These are phyloP conservation scores for Peucedramus taeniatus DNA, from an alignment of 2,113 vertebrate species.

Conservation along the genomic window DNA sequence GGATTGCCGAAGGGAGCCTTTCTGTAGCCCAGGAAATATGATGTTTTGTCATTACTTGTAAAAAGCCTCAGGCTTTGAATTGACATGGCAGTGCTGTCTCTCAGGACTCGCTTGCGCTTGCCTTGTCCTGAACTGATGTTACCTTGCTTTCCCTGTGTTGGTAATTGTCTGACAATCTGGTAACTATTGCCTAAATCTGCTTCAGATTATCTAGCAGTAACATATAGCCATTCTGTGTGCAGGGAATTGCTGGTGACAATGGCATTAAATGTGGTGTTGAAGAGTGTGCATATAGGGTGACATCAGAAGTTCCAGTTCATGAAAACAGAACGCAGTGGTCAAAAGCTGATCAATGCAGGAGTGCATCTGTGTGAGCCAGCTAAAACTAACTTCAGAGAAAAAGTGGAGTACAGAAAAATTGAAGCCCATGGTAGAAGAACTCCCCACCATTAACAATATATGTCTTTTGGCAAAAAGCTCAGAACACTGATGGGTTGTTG, in stretches of 20 bases:
- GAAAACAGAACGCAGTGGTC: background rate
- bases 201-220: background rate
- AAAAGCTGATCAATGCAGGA: background rate
- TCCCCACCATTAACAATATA: fast-evolving
- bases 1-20: background rate
- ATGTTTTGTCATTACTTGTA: background rate
- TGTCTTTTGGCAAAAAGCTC: background rate
- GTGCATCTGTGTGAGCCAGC: background rate
- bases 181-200: background rate
- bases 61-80: background rate
- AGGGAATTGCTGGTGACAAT: background rate
- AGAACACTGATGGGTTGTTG: background rate
- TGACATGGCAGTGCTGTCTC: background rate
- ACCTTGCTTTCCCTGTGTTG: background rate
- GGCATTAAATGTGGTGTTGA: background rate
- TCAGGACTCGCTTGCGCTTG: background rate
- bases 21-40: background rate
- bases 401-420: background rate
- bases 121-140: background rate
- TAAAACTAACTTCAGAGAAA: background rate
- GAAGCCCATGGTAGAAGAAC: background rate
- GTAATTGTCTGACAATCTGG: background rate
- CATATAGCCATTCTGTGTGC: background rate
- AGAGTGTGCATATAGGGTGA: too few species aligned
- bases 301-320: background rate